Conservation (phyloP, 2,888 invertebrate species). For the Catotricha subobsoleta region DNA sequence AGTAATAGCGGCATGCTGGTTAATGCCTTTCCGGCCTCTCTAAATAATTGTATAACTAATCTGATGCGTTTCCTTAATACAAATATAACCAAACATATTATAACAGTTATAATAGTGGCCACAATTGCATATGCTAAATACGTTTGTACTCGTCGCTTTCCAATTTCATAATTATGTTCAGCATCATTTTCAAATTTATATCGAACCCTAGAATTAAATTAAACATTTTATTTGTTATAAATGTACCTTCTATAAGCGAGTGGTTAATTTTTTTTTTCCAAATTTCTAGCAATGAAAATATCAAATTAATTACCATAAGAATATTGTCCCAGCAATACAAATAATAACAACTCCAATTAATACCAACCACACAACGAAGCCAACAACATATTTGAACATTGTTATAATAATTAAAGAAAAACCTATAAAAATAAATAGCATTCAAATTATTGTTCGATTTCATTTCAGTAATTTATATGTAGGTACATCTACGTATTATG, state of each 20-base stretch:
- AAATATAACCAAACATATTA: slow-evolving; percentile 36
- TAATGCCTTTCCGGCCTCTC: slow-evolving; percentile 47
- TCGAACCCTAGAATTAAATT: slow-evolving; percentile 2
- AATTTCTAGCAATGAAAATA: background rate
- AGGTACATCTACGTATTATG: too few species aligned
- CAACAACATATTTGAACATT: slow-evolving; percentile 38
- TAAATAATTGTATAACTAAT: slow-evolving; percentile 42
- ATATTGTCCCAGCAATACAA: slow-evolving; percentile 35
- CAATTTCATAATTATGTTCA: slow-evolving; percentile 3
- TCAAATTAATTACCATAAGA: slow-evolving; percentile 35
- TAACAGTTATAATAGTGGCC: slow-evolving; percentile 37
- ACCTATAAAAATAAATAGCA: too few species aligned
- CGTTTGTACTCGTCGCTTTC: slow-evolving; percentile 19
- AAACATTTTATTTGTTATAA: background rate
- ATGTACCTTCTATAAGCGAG: too few species aligned
- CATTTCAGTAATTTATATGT: too few species aligned
- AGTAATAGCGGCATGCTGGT: slow-evolving; percentile 40
- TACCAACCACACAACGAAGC: slow-evolving; percentile 42
- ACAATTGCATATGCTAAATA: slow-evolving; percentile 40
- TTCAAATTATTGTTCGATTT: too few species aligned
- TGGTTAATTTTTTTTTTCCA: too few species aligned
- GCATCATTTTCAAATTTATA: slow-evolving; percentile 3
- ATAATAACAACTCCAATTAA: slow-evolving; percentile 34
- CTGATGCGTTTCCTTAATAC: slow-evolving; percentile 43
- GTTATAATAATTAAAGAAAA: slow-evolving; percentile 35